Evolutionary conservation across 2,888 invertebrate species (phyloP).

Genomic region (Lottia gigantea): DNA sequence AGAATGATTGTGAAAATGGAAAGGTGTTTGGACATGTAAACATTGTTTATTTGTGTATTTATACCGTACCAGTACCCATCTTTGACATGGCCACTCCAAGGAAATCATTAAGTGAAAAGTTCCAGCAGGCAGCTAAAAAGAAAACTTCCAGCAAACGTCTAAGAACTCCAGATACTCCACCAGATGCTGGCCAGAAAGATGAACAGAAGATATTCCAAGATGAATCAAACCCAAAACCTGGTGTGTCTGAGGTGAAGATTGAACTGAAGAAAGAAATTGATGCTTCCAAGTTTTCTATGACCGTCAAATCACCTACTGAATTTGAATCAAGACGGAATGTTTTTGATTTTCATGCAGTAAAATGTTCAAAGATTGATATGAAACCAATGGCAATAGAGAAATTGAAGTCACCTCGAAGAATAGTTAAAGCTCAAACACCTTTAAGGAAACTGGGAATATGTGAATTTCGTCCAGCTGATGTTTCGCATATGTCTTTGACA

Average conservation of each 20-base stretch:
- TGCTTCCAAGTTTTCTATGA: constrained; percentile 5
- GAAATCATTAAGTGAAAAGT: constrained; percentile 45
- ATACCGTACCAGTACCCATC: background rate
- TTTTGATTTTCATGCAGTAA: too few relatives aligned
- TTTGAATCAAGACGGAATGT: background rate
- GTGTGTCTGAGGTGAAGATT: constrained; percentile 14
- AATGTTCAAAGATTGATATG: background rate
- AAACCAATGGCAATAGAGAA: background rate
- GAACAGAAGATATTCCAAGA: constrained; percentile 30
- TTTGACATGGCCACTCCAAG: constrained; percentile 34
- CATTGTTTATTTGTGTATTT: background rate
- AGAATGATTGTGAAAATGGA: background rate
- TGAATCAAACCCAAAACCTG: constrained; percentile 29
- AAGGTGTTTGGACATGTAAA: background rate
- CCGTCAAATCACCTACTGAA: background rate
- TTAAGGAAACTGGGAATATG: background rate
- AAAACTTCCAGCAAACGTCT: constrained; percentile 38
- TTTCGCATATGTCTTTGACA: background rate
- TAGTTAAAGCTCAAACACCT: background rate
- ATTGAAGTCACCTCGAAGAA: background rate
- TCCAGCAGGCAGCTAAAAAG: constrained; percentile 40
- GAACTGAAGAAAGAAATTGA: constrained; percentile 9
- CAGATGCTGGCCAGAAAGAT: constrained; percentile 30
- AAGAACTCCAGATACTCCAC: constrained; percentile 30
- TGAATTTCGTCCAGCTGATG: background rate